Evolutionary conservation across 1,140 invertebrate genomes (phyloP).

Genomic region (Cydia splendana): DNA sequence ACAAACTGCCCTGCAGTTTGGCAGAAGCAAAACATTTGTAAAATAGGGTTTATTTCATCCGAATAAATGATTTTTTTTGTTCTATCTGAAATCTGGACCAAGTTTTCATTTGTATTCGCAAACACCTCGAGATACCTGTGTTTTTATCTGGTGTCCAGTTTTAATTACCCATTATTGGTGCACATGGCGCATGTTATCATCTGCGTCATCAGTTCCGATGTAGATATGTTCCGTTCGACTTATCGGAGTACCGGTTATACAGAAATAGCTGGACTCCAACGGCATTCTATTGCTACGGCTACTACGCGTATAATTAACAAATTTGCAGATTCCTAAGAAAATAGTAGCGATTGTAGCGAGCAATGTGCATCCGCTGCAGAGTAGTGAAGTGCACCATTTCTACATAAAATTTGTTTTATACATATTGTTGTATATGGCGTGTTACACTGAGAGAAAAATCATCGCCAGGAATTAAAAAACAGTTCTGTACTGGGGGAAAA

Average conservation of each 20-base stretch:
- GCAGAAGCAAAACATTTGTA: too few relatives aligned
- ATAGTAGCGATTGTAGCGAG: neutral
- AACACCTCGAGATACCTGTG: neutral
- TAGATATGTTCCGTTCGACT: slow-evolving; percentile 7
- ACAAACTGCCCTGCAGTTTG: too few relatives aligned
- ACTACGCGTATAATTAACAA: slow-evolving; percentile 1
- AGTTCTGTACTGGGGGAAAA: too few relatives aligned
- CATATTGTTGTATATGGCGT: too few relatives aligned
- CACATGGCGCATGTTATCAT: neutral
- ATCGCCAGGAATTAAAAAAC: too few relatives aligned
- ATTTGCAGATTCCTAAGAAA: neutral
- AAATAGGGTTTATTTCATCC: too few relatives aligned
- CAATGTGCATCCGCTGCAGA: neutral
- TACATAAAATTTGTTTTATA: too few relatives aligned
- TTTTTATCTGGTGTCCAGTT: neutral
- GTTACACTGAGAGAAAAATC: too few relatives aligned
- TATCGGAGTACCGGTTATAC: slow-evolving; percentile 3
- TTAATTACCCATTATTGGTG: neutral
- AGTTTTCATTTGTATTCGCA: too few relatives aligned
- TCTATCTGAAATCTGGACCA: too few relatives aligned
- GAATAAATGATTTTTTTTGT: too few relatives aligned
- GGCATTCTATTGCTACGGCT: slow-evolving; percentile 1
- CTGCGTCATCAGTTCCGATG: slow-evolving; percentile 12
- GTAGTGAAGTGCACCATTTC: neutral
- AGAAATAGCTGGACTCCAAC: neutral